Evolutionary conservation across 2,113 vertebrate genomes (phyloP), one percentile per base, ranked within the genome.

Genomic region (Glaucomys volans): DNA sequence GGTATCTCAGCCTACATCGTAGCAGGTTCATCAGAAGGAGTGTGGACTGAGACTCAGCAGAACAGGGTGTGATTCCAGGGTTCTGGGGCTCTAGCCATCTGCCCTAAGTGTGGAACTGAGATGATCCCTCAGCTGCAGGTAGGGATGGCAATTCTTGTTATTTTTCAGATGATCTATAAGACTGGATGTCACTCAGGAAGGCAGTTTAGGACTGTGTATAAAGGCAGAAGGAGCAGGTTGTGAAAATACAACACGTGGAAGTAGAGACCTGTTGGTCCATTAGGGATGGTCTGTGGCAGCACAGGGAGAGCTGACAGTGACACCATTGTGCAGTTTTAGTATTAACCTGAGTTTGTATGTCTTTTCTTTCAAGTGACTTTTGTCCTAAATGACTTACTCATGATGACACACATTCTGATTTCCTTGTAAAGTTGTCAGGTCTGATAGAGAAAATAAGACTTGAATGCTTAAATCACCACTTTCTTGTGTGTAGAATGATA

Each of bases 341-440:
- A 26, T 82, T 67, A 96, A 52, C n/a, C 40, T n/a, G 40, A 83
- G 71, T 44, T 44, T 74, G 14, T 71, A 50, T 74, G 14, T 71
- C 71, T 97, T 95, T 93, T 77, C 67, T 95, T 93, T 95, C 67
- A 69, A 44, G 42, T 91, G 77, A 84, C 52, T 87, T 97, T 95
- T 89, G 81, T 74, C 50, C 57, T 67, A 76, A 24, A 64, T 93
- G 50, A 71, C 66, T 88, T 59, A 52, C 74, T 79, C 35, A 69
- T 42, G 59, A 50, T 77, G 72, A 76, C n/a, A 40, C 72, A 62
- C 7, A 10, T 87, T 94, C 79, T 12, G 8, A 75, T 37, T 74
- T 72, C 54, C 52, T 76, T 81, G 69, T 90, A 74, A 91, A 37
- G 44, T 67, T 85, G 35, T 86, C n/a, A 18, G 62, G 42, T 9